phyloP scores from a whole-genome alignment of 1,140 invertebrate genomes.

The Zaprionus taronus region DNA sequence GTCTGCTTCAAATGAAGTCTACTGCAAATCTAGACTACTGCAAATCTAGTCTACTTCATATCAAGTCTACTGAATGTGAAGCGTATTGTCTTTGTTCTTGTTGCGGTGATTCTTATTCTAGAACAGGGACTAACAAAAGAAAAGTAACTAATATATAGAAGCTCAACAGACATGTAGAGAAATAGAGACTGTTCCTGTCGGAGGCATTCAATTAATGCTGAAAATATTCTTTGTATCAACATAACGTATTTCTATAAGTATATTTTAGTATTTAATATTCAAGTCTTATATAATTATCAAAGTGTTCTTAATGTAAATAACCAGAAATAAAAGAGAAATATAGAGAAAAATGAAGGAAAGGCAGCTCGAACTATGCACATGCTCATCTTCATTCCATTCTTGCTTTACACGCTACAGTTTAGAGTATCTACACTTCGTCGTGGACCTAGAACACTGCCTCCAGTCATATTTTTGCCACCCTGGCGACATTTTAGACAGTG shows the following conservation, averaged over 20 bases:
- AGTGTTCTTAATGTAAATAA: not conserved
- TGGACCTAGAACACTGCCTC: not conserved
- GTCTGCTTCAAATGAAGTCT: too few relatives aligned
- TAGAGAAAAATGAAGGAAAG: not conserved
- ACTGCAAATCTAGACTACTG: too few relatives aligned
- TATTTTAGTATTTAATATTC: not conserved
- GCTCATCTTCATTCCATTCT: not conserved
- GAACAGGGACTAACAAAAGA: too few relatives aligned
- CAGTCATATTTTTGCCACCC: slow-evolving; percentile 41
- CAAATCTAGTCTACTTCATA: too few relatives aligned
- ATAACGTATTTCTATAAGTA: too few relatives aligned
- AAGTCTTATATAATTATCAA: not conserved
- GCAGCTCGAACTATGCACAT: not conserved
- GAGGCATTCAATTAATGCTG: not conserved
- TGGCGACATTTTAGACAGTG: slow-evolving; percentile 70
- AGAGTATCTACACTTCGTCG: slow-evolving; percentile 37
- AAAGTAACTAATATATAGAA: not conserved
- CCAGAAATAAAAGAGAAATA: not conserved
- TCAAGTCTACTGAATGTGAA: too few relatives aligned
- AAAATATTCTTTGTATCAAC: not conserved
- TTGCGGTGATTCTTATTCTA: too few relatives aligned
- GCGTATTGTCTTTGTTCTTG: too few relatives aligned
- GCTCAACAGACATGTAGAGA: too few relatives aligned
- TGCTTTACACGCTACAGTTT: too few relatives aligned
- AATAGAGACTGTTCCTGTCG: not conserved